Base-by-base conservation (phyloP, 1,140 invertebrate species). In the Phortica variegata region DNA sequence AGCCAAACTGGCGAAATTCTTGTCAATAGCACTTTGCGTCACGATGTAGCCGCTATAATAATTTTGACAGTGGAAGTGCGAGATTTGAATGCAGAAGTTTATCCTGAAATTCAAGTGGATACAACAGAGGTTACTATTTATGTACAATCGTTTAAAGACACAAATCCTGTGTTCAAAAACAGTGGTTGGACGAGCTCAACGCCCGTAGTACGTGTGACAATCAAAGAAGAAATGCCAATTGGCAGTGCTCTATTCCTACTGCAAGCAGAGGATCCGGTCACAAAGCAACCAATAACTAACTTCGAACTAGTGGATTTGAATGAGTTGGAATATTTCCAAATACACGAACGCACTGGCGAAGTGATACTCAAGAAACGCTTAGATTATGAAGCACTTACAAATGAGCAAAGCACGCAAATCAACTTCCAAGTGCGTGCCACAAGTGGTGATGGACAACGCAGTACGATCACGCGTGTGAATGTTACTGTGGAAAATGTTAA, bases 11-110 rank as follows among this genome's bases (percentile, higher is more conserved):
- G 89, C 31, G 80, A 85, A 51, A 85, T 93, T 52, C 79, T 80
- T 8, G 82, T 92, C 0, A 87, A 85, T 54, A 85, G 82, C 4
- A 77, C 80, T 1, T 65, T 92, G 37, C 86, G 91, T 58, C 86
- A 93, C 56, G 89, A 93, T 77, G 82, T 84, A 48, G 84, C 84
- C 2, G 87, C 89, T n/a, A 85, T 89, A 13, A 83, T 93, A 3
- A 88, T 89, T 47, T 76, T 95, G 4, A 87, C 83, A 0, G 80
- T 94, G 2, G 81, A 85, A 75, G 90, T 85, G 1, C 79, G 77
- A 23, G 90, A 93, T 70, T 44, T 82, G 2, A 89, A 89, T 61
- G 88, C 86, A 0, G 79, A 82, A 19, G 79, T 84, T 12, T 80
- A 85, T 56, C 82, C 81, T 38, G 82, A 87, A 4, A 76, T 80